Evolutionary conservation across 2,113 vertebrate genomes (phyloP), one percentile per base, ranked within the genome.

Genomic region (Apteryx mantelli): DNA sequence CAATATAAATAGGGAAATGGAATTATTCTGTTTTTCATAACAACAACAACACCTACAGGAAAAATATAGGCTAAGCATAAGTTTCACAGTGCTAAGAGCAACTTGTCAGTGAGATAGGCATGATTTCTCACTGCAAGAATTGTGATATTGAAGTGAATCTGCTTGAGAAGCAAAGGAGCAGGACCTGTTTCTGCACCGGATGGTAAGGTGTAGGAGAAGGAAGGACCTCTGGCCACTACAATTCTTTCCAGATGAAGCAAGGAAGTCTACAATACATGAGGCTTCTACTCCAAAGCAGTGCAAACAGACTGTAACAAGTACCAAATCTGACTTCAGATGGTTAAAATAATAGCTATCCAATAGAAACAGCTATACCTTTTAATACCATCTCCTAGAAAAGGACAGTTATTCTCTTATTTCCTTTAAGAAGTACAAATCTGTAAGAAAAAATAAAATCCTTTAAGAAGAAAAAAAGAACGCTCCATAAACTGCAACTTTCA

Each of bases 151-250:
- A 38, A 42, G 16, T 4, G 2, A 60, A 78, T 70, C 52, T 79
- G 56, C 26, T 68, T 4, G 8, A 5, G 13, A 91, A 89, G 56
- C 46, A 78, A 20, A 91, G 17, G 21, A 93, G 74, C 2, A 2
- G 21, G 5, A 73, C 32, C 7, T 0, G 0, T 40, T 91, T 52
- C 66, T 90, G 44, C 1, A 0, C 16, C 2, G 2, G 58, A 25
- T 5, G 0, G 38, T 48, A 36, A 32, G 68, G 70, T 56, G 38
- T 25, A 56, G 64, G 10, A 85, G 14, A 82, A 32, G 22, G 20
- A 3, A 0, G 7, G 14, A 64, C 34, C 60, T 65, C 46, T 15
- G 6, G 9, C 22, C 42, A 18, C 11, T 22, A 7, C 60, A 9
- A 24, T 18, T 12, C 21, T 36, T 32, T 52, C 50, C 30, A 89